Percentiles rank a stretch among this genome's conserved stretches.
These are phyloP conservation scores for Huso huso DNA, from an alignment of 2,797 vertebrate species.

Conservation along the genomic window DNA sequence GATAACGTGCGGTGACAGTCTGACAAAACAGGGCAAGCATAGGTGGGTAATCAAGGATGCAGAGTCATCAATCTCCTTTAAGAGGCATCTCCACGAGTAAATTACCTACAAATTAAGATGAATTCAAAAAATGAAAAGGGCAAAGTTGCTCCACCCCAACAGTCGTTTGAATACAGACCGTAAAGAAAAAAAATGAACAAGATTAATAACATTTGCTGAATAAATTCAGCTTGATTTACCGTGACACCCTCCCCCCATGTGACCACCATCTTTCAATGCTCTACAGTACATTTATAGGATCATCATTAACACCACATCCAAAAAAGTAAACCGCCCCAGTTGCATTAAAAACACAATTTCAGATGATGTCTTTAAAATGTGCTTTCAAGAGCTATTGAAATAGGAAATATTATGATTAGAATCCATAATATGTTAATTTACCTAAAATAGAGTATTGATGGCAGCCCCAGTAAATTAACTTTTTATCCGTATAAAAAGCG, in stretches of 20 bases:
- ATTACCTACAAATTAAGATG: constrained; percentile 26
- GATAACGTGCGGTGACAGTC: constrained; percentile 40
- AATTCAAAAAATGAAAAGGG: constrained; percentile 27
- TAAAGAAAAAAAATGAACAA: not conserved
- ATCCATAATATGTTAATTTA: too few species aligned
- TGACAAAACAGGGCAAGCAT: constrained; percentile 34
- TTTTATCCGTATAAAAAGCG: too few species aligned
- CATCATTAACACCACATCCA: too few species aligned
- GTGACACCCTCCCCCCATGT: not conserved
- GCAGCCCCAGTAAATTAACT: too few species aligned
- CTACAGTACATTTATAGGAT: too few species aligned
- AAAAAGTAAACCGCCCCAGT: too few species aligned
- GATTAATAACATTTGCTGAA: not conserved
- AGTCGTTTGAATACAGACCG: constrained; percentile 10
- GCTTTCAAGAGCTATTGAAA: too few species aligned
- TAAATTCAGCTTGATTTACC: not conserved
- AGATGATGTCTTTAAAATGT: too few species aligned
- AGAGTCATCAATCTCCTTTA: constrained; percentile 23
- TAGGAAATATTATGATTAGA: too few species aligned
- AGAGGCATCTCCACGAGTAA: constrained; percentile 27
- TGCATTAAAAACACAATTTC: too few species aligned
- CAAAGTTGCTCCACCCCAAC: constrained; percentile 16
- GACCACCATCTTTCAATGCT: too few species aligned
- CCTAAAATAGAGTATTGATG: too few species aligned
- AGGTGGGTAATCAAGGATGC: constrained; percentile 41